Percentiles rank a stretch among this genome's conserved stretches.
Evolutionary conservation across 2,797 vertebrate genomes (phyloP).

Genomic region (Enteromius radiatus): DNA sequence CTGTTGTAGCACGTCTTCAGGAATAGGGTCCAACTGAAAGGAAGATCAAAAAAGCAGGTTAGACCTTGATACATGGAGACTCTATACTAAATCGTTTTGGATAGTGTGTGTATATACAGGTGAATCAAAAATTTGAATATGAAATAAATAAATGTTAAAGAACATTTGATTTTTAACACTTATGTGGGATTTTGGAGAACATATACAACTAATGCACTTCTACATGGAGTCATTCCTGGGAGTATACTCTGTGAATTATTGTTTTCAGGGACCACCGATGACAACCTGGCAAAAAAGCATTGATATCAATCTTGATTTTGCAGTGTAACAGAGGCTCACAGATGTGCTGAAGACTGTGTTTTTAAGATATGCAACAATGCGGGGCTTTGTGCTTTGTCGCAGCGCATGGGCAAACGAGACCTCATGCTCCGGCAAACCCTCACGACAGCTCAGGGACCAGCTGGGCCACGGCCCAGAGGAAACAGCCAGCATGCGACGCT

Average conservation of each 20-base stretch:
- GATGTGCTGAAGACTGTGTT: conserved; percentile 32
- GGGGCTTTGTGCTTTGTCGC: conserved; percentile 48
- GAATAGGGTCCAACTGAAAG: conserved; percentile 88
- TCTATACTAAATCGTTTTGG: neutral
- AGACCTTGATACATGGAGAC: neutral
- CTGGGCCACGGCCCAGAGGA: conserved; percentile 64
- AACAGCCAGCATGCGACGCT: conserved; percentile 69
- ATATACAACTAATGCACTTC: neutral
- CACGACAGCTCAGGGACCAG: conserved; percentile 43
- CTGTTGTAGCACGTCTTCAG: conserved; percentile 90
- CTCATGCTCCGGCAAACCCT: conserved; percentile 26
- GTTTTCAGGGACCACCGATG: neutral
- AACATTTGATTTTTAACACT: neutral
- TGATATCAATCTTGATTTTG: conserved; percentile 6
- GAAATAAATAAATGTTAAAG: no score
- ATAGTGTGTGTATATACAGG: no score
- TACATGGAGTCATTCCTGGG: neutral
- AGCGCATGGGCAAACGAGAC: conserved; percentile 31
- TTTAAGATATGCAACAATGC: conserved; percentile 37
- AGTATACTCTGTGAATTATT: neutral
- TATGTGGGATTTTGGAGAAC: neutral
- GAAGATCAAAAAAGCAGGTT: neutral
- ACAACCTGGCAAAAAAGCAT: neutral
- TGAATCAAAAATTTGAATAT: no score
- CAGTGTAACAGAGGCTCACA: conserved; percentile 21